Conservation (phyloP, 2,888 invertebrate genomes). For the Amblyjoppa fuscipennis region DNA sequence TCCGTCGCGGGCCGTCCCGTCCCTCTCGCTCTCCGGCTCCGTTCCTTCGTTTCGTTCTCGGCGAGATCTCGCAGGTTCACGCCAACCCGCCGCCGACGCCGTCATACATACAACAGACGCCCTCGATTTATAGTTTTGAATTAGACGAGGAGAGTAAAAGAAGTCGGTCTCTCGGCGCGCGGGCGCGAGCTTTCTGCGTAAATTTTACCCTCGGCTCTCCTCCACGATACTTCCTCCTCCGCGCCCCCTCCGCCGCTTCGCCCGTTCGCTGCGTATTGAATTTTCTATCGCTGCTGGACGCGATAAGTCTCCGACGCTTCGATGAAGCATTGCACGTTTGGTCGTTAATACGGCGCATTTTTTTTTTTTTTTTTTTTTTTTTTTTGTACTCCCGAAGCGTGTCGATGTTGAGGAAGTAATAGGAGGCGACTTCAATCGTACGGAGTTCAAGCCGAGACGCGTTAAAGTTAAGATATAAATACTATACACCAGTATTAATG, state of each 20-base stretch:
- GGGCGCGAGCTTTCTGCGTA: constrained; percentile 56
- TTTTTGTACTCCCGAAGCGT: no score
- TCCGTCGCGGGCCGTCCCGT: constrained; percentile 53
- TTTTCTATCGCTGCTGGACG: constrained; percentile 27
- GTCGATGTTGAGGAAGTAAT: no score
- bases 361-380: no score
- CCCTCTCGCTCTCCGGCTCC: constrained; percentile 59
- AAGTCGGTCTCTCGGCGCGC: constrained; percentile 67
- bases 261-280: constrained; percentile 4
- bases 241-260: background rate
- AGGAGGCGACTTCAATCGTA: no score
- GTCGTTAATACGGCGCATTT: background rate
- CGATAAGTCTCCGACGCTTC: constrained; percentile 37
- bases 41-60: constrained; percentile 67
- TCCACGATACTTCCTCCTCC: constrained; percentile 62
- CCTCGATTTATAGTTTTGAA: constrained; percentile 85
- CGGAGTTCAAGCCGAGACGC: no score
- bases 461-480: no score
- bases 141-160: constrained; percentile 81
- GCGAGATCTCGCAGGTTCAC: constrained; percentile 76
- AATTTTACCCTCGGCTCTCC: constrained; percentile 70
- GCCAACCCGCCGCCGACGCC: constrained; percentile 77
- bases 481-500: no score
- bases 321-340: background rate
- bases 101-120: constrained; percentile 84